These are phyloP conservation scores for Morinoia aosen DNA, from an alignment of 2,888 invertebrate genomes.

Conservation along the genomic window DNA sequence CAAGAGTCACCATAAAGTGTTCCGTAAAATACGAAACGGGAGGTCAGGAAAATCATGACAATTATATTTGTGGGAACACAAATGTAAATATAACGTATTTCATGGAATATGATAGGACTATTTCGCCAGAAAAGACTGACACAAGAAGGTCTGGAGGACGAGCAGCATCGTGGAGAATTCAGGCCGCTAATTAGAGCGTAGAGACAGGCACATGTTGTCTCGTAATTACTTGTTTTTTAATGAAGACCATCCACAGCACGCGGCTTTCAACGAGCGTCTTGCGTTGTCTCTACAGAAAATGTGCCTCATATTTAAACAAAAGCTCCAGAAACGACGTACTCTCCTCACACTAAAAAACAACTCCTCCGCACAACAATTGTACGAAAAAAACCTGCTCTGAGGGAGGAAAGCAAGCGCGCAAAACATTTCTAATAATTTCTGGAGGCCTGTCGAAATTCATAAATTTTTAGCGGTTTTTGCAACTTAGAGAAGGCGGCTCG, in stretches of 20 bases:
- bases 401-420: neutral
- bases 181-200: neutral
- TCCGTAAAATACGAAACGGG: too few species aligned
- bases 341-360: neutral
- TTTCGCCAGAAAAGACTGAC: neutral
- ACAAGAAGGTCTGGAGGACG: neutral
- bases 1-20: too few species aligned
- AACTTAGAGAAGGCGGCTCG: neutral
- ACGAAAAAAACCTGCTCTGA: neutral
- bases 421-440: constrained; percentile 12
- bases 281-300: neutral
- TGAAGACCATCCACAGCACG: neutral
- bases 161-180: neutral
- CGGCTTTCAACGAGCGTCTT: neutral
- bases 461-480: constrained; percentile 22
- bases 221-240: constrained; percentile 13
- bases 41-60: too few species aligned
- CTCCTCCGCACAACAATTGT: neutral
- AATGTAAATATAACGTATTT: too few species aligned
- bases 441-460: constrained; percentile 12
- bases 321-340: neutral
- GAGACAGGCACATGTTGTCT: neutral
- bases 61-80: too few species aligned
- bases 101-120: neutral
- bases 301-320: neutral